phyloP scores from a whole-genome alignment of 2,113 vertebrate species.

The Microcebus tavaratra region DNA sequence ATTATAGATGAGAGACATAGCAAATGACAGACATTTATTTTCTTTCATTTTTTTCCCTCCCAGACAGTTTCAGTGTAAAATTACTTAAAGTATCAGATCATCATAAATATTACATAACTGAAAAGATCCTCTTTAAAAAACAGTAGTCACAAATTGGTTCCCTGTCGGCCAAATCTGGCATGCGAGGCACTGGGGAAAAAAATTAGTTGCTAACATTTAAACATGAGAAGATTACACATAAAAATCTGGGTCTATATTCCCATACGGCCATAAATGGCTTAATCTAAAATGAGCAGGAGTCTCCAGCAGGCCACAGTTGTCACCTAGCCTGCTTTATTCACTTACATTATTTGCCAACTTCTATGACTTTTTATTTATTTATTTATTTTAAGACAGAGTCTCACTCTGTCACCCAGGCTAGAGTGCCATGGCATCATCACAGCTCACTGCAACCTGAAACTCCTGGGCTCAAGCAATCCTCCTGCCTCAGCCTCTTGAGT shows the following conservation, averaged over 20 bases:
- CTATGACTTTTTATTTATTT: too few species aligned
- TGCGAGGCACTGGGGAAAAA: neutral
- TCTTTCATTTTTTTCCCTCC: neutral
- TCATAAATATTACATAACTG: neutral
- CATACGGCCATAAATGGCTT: neutral
- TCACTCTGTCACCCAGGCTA: too few species aligned
- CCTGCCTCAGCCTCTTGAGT: too few species aligned
- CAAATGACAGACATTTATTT: neutral
- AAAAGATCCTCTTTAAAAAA: conserved; percentile 38
- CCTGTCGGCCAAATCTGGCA: neutral
- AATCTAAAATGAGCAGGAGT: neutral
- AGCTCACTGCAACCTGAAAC: too few species aligned
- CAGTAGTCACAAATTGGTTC: neutral
- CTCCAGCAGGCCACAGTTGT: neutral
- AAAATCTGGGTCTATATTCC: neutral
- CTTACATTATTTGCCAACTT: neutral
- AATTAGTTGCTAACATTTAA: neutral
- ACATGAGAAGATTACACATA: neutral
- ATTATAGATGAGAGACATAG: neutral
- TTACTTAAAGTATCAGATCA: neutral
- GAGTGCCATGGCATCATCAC: too few species aligned
- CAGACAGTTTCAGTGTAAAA: neutral
- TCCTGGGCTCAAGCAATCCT: too few species aligned
- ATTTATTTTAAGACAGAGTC: too few species aligned
- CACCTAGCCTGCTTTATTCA: neutral